Evolutionary conservation across 2,797 vertebrate species (phyloP), one percentile per base, ranked within the genome.

Genomic region (Acipenser ruthenus): DNA sequence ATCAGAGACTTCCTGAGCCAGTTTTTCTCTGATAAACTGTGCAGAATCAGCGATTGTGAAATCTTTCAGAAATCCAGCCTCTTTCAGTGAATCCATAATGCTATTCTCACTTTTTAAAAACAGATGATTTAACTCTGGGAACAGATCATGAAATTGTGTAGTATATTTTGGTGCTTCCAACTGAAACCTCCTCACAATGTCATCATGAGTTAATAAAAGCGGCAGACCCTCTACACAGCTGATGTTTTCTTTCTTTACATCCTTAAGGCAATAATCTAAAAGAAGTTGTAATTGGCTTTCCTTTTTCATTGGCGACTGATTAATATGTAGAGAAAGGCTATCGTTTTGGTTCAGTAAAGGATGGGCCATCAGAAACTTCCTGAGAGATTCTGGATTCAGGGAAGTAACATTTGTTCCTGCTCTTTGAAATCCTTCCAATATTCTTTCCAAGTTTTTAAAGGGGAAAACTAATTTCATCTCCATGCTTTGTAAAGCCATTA

Each of bases 381-480:
- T 53, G 3, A 83, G 71, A 10, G 80, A 72, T 23, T 10, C 15
- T 11, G 73, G 71, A 9, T 8, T 48, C 48, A 85, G 70, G 60
- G 60, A 60, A 51, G 66, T 8, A 13, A 71, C 12, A 0, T 68
- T 23, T 59, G 79, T 70, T 4, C n/a, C 9, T 7, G 73, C 79
- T 52, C 47, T 60, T 70, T 9, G 6, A 23, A 84, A 74, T 8
- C 70, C 66, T 1, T 66, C 0, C 8, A 1, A 67, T 51, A 84
- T 61, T 12, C 13, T 12, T 11, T 1, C 0, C 8, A 75, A 10
- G 0, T 0, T 0, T 0, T 0, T 0, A 59, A 76, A 78, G 6
- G 76, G 10, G 62, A 73, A 77, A 52, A 81, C 78, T n/a, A 84
- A 55, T 2, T 70, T 72, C 78, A 85, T 80, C 53, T 74, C 73